phyloP scores from a whole-genome alignment of 2,113 vertebrate genomes.

The Sigmodon hispidus region DNA sequence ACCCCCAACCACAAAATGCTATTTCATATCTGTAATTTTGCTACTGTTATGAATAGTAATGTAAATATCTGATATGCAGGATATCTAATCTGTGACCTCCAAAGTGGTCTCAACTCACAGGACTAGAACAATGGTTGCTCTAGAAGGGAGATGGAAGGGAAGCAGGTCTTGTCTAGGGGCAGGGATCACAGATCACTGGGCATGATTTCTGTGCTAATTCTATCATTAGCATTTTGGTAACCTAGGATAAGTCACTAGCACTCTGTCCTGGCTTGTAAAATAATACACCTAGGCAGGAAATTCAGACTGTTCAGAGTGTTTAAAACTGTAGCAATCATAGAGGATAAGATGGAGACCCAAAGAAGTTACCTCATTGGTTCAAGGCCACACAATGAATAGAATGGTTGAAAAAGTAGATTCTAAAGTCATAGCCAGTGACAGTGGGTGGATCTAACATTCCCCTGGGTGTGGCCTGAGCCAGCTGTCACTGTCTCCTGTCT shows the following conservation, averaged over 20 bases:
- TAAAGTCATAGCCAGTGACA: background rate
- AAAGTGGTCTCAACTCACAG: background rate
- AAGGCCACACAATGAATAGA: rapidly evolving
- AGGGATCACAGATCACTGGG: background rate
- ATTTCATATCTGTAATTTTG: background rate
- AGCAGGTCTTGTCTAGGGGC: background rate
- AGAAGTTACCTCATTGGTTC: background rate
- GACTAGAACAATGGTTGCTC: background rate
- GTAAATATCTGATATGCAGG: background rate
- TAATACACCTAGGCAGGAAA: background rate
- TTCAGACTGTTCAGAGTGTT: background rate
- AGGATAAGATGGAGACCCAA: conserved; percentile 22
- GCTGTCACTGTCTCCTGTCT: background rate
- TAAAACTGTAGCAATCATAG: background rate
- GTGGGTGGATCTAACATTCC: background rate
- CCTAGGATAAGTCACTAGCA: background rate
- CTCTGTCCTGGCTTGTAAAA: background rate
- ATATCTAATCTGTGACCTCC: background rate
- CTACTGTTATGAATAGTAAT: background rate
- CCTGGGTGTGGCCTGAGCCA: background rate
- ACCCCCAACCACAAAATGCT: background rate
- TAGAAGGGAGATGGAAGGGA: background rate
- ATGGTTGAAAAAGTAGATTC: background rate
- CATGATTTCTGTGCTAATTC: background rate
- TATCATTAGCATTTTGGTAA: background rate